These are phyloP conservation scores for Spilarctia lutea DNA, from an alignment of 2,888 invertebrate genomes.

Conservation along the genomic window DNA sequence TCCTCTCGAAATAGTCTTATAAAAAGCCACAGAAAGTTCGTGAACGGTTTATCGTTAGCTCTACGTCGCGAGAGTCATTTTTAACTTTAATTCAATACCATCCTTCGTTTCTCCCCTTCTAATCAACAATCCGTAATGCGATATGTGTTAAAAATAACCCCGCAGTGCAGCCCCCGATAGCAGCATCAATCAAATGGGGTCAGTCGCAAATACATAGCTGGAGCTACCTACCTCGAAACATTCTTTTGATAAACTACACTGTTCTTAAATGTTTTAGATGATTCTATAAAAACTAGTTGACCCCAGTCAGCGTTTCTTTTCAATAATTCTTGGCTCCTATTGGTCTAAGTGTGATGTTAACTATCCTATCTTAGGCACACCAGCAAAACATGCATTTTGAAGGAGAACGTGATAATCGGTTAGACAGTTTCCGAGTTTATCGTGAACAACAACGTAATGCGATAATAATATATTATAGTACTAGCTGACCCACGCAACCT, in stretches of 20 bases:
- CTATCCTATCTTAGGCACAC: too few species aligned
- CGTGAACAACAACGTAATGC: too few species aligned
- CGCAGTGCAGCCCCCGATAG: background rate
- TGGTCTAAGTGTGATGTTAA: too few species aligned
- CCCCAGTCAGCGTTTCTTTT: too few species aligned
- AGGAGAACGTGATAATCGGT: too few species aligned
- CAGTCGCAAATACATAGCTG: background rate
- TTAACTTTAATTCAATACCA: conserved; percentile 4
- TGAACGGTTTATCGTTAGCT: background rate
- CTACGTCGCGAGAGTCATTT: background rate
- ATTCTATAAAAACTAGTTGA: too few species aligned
- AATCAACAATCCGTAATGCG: conserved; percentile 1
- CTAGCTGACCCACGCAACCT: too few species aligned
- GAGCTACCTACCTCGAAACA: background rate
- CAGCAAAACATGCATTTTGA: too few species aligned
- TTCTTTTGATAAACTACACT: background rate
- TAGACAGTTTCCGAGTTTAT: too few species aligned
- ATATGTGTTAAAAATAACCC: conserved; percentile 9
- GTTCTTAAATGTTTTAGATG: background rate
- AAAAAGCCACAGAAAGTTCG: background rate
- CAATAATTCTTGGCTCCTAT: too few species aligned
- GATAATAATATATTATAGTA: too few species aligned
- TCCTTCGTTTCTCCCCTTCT: background rate
- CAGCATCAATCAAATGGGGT: conserved; percentile 9
- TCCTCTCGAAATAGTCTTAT: background rate